These are phyloP conservation scores for Odontamblyopus rebecca DNA, from an alignment of 2,797 vertebrate species.

Conservation along the genomic window DNA sequence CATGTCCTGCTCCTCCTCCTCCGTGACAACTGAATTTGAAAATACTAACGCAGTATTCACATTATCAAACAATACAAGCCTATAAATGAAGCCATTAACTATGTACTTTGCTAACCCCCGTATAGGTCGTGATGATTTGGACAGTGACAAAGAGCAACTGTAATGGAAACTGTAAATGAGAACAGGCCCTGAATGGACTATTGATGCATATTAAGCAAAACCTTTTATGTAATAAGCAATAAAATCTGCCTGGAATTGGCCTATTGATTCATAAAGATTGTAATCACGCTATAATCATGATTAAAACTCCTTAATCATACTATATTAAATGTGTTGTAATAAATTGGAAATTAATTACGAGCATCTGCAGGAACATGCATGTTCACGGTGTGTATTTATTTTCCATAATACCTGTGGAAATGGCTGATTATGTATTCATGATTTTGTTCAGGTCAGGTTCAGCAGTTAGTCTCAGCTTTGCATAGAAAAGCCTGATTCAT, in stretches of 20 bases:
- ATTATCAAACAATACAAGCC: not conserved
- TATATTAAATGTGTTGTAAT: not conserved
- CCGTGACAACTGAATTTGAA: not conserved
- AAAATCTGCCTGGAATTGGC: slow-evolving; percentile 8
- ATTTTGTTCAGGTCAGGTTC: not conserved
- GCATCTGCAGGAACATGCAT: not conserved
- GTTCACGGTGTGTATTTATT: not conserved
- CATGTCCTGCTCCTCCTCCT: no score
- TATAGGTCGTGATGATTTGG: not conserved
- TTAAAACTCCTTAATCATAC: slow-evolving; percentile 24
- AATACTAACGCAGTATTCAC: no score
- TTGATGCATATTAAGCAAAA: slow-evolving; percentile 10
- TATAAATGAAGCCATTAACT: not conserved
- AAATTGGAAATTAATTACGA: not conserved
- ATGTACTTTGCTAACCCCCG: not conserved
- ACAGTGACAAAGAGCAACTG: not conserved
- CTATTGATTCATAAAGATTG: slow-evolving; percentile 26
- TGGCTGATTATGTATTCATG: not conserved
- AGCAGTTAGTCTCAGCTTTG: not conserved
- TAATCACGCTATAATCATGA: slow-evolving; percentile 21
- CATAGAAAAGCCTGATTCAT: not conserved
- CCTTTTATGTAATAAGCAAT: slow-evolving; percentile 7
- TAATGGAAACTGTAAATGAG: not conserved
- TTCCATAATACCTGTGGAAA: not conserved
- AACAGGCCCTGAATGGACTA: not conserved